These are phyloP conservation scores for Larimichthys polyactis DNA, from an alignment of 2,113 vertebrate species.

Conservation along the genomic window DNA sequence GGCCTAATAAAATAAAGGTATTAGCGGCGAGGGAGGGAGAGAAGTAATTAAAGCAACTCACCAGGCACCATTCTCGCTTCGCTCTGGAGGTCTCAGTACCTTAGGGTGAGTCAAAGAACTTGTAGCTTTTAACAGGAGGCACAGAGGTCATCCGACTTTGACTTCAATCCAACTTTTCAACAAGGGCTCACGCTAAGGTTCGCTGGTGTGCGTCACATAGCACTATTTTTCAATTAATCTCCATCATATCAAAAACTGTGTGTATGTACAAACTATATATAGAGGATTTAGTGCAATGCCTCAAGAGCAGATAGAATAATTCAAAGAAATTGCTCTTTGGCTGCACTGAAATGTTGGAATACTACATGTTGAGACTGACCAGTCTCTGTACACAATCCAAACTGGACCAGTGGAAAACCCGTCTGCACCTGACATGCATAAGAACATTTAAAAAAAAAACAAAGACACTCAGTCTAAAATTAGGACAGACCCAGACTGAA, in stretches of 20 bases:
- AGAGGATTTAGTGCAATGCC: neutral
- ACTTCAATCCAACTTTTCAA: conserved; percentile 49
- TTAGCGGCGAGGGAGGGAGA: conserved; percentile 70
- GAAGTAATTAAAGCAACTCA: conserved; percentile 80
- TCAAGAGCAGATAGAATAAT: neutral
- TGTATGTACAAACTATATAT: conserved; percentile 4
- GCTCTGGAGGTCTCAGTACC: conserved; percentile 64
- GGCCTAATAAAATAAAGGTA: conserved; percentile 81
- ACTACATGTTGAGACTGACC: neutral
- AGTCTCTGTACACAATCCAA: conserved; percentile 1
- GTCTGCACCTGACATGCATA: neutral
- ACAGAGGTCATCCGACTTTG: conserved; percentile 60
- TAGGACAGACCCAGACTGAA: neutral
- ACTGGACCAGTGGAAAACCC: neutral
- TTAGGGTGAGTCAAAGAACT: conserved; percentile 55
- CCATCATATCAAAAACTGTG: neutral
- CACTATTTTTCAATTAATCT: neutral
- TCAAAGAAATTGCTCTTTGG: neutral
- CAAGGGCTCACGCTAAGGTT: conserved; percentile 28
- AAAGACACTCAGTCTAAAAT: no score
- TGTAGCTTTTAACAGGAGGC: conserved; percentile 47
- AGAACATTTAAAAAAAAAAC: neutral
- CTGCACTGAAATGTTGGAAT: neutral
- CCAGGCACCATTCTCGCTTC: conserved; percentile 54
- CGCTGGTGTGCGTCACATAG: conserved; percentile 9